These are phyloP conservation scores for Gorsachius magnificus DNA, from an alignment of 2,797 vertebrate genomes.

Conservation along the genomic window DNA sequence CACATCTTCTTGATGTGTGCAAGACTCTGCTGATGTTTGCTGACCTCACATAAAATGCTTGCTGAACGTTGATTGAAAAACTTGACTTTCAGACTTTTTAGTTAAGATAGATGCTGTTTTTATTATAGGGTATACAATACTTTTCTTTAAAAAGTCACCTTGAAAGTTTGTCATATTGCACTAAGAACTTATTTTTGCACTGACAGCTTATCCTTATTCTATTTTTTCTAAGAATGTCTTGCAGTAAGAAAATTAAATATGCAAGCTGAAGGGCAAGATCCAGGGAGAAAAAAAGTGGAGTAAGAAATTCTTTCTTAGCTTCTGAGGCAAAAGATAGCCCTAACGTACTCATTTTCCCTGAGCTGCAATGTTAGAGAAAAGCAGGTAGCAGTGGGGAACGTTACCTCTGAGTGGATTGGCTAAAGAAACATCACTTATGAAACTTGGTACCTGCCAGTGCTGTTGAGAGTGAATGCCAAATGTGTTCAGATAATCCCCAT, in stretches of 20 bases:
- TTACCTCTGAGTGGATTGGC: neutral
- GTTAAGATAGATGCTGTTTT: neutral
- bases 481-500: neutral
- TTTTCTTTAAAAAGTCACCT: neutral
- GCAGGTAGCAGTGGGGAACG: neutral
- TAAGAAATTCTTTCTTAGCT: neutral
- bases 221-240: neutral
- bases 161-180: neutral
- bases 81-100: neutral
- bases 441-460: neutral
- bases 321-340: neutral
- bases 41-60: neutral
- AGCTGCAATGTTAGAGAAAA: neutral
- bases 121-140: neutral
- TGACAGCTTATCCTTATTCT: neutral
- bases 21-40: neutral
- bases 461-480: neutral
- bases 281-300: neutral
- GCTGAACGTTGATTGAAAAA: neutral
- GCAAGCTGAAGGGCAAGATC: neutral
- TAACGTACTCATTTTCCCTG: neutral
- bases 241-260: neutral
- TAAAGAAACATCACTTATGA: neutral
- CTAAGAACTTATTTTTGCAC: neutral
- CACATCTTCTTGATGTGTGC: neutral